Evolutionary conservation across 2,888 invertebrate species (phyloP).

Genomic region (Caradrina kadenii): DNA sequence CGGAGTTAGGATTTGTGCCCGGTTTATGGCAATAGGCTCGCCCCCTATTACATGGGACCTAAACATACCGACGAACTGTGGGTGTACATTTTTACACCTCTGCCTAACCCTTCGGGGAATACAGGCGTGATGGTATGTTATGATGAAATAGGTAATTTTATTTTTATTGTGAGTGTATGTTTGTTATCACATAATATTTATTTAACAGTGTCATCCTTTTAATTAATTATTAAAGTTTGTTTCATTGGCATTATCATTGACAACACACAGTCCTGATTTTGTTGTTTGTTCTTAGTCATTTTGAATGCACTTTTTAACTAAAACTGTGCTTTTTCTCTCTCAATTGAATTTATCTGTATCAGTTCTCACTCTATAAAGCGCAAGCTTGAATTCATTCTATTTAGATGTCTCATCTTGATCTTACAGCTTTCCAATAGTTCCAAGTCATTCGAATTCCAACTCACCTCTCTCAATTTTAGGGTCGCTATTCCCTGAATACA

Average conservation of each 20-base stretch:
- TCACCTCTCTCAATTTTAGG: constrained; percentile 94
- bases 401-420: neutral
- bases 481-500: constrained; percentile 92
- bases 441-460: constrained; percentile 53
- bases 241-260: neutral
- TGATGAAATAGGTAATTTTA: neutral
- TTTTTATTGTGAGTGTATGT: neutral
- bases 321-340: neutral
- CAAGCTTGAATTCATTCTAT: constrained; percentile 8
- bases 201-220: neutral
- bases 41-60: no score
- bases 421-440: constrained; percentile 10
- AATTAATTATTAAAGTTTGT: neutral
- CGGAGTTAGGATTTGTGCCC: no score
- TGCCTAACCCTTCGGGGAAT: no score
- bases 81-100: no score
- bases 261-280: neutral
- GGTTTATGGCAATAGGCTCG: no score
- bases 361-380: neutral
- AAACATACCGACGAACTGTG: no score
- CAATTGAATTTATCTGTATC: constrained; percentile 10
- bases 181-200: neutral
- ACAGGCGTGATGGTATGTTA: no score
- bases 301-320: neutral
- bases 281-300: no score